Evolutionary conservation across 1,140 invertebrate species (phyloP).

Genomic region (Macrobrachium rosenbergii): DNA sequence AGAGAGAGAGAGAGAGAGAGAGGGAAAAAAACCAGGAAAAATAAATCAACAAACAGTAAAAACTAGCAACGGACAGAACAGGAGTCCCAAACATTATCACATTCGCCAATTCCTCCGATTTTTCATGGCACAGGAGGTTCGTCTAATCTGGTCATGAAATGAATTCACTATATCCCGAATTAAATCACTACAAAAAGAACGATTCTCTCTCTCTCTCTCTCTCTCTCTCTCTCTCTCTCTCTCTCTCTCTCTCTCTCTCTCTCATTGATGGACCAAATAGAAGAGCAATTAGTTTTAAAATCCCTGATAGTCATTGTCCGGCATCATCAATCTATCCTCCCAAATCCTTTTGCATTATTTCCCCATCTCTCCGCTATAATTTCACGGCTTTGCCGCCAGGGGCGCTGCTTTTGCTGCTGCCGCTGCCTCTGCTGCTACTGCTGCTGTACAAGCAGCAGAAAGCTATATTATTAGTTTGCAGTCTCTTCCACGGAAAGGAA

Average conservation of each 20-base stretch:
- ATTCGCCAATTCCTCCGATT: too few relatives aligned
- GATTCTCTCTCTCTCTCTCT: too few relatives aligned
- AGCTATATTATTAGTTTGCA: too few relatives aligned
- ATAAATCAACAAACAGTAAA: neutral
- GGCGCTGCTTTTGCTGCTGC: slow-evolving; percentile 5
- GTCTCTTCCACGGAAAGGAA: too few relatives aligned
- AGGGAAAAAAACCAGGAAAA: neutral
- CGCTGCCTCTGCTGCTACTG: too few relatives aligned
- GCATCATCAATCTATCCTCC: slow-evolving; percentile 60
- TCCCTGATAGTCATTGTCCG: slow-evolving; percentile 53
- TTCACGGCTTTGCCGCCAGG: slow-evolving; percentile 4
- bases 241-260: neutral
- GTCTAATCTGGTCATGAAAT: too few relatives aligned
- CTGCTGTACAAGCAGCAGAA: too few relatives aligned
- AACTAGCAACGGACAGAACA: neutral
- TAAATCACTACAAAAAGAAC: too few relatives aligned
- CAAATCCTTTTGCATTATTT: slow-evolving; percentile 53
- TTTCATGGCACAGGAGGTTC: too few relatives aligned
- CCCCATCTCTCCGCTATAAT: slow-evolving; percentile 23
- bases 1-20: neutral
- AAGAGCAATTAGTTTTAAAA: slow-evolving; percentile 61
- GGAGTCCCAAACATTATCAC: neutral
- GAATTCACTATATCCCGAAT: too few relatives aligned
- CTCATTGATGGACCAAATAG: slow-evolving; percentile 36
- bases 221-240: too few relatives aligned